phyloP scores from a whole-genome alignment of 1,140 invertebrate species.

The Odontomachus brunneus region DNA sequence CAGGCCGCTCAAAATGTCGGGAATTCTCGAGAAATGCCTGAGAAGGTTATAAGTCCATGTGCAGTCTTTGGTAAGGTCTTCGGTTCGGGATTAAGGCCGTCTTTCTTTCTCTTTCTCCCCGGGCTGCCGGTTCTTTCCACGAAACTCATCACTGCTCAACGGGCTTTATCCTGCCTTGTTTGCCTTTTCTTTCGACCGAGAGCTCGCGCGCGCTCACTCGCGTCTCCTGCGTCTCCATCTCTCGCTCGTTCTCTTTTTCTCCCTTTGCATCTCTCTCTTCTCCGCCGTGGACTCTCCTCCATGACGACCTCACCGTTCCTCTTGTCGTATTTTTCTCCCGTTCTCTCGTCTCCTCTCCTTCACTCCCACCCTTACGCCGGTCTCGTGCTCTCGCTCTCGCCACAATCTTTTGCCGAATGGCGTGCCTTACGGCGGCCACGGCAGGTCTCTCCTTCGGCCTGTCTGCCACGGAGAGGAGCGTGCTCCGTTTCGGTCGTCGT shows the following conservation, averaged over 20 bases:
- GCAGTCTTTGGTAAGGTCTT: conserved; percentile 62
- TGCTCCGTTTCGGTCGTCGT: conserved; percentile 70
- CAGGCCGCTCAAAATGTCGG: conserved; percentile 56
- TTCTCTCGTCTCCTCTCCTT: conserved; percentile 1
- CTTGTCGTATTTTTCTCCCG: conserved; percentile 5
- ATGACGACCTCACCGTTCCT: conserved; percentile 6
- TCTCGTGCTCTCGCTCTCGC: conserved; percentile 51
- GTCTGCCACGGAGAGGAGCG: conserved; percentile 43
- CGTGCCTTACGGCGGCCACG: conserved; percentile 68
- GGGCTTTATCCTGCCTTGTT: conserved; percentile 73
- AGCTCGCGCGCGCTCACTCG: conserved; percentile 24
- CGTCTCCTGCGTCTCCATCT: conserved; percentile 32
- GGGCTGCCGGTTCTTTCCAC: conserved; percentile 72
- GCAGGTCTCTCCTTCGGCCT: conserved; percentile 62
- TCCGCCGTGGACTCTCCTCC: conserved; percentile 1
- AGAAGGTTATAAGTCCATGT: conserved; percentile 54
- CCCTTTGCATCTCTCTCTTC: conserved; percentile 22
- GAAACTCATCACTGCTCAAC: conserved; percentile 73
- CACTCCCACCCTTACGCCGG: not conserved
- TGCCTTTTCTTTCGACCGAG: conserved; percentile 73
- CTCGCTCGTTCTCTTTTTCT: conserved; percentile 58
- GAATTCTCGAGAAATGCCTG: conserved; percentile 60
- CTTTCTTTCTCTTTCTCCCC: conserved; percentile 34
- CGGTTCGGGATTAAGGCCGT: conserved; percentile 67
- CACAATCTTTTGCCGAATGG: conserved; percentile 73